These are phyloP conservation scores for Dicroscelio sp. DNA, from an alignment of 2,888 invertebrate species.

Conservation along the genomic window DNA sequence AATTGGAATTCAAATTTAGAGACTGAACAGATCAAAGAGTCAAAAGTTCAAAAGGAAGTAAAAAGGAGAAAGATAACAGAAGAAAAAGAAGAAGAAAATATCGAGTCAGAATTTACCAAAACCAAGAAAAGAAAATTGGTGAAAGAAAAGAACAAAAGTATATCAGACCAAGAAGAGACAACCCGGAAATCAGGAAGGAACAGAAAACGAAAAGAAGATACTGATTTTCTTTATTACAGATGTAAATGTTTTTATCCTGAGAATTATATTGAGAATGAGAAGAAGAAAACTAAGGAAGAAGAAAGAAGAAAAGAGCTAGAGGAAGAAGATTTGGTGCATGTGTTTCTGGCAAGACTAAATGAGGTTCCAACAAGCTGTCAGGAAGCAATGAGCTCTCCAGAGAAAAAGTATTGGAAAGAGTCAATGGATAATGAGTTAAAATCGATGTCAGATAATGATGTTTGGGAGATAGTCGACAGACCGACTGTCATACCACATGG, in stretches of 20 bases:
- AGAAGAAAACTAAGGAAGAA: neutral
- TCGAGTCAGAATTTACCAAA: neutral
- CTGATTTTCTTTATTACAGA: no score
- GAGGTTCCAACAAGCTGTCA: neutral
- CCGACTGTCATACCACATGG: neutral
- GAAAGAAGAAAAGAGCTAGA: neutral
- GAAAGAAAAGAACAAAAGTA: neutral
- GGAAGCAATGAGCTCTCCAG: neutral
- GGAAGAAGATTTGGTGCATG: neutral
- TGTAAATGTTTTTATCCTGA: no score
- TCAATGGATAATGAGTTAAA: neutral
- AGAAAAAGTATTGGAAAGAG: neutral
- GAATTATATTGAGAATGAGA: no score
- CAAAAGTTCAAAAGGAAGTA: no score
- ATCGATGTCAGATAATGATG: neutral
- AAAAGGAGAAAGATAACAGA: neutral
- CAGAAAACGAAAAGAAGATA: no score
- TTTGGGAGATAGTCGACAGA: neutral
- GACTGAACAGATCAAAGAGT: no score
- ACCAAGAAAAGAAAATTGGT: neutral
- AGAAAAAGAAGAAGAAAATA: neutral
- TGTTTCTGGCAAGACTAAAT: neutral
- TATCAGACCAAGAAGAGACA: no score
- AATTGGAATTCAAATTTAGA: no score
- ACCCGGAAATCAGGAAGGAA: no score